Base-by-base conservation (phyloP, 2,888 invertebrate genomes). In the Cryptocephalus primarius region DNA sequence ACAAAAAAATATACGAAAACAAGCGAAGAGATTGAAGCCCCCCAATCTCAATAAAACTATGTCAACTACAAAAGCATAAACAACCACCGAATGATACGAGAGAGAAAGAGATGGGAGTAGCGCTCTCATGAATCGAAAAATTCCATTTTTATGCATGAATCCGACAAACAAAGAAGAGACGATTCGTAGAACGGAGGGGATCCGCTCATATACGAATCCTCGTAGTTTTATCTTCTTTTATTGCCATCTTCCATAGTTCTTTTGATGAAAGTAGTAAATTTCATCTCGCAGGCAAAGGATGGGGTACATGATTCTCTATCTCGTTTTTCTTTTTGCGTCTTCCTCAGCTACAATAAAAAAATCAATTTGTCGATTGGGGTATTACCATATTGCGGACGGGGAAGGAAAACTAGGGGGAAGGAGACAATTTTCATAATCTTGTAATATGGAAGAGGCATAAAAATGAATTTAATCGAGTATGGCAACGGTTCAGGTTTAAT, bases 321-420 rank as follows among this genome's bases (percentile, higher is more conserved):
- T 47, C 48, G 51, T 53, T 48, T 47, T 40, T 53, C 55, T 45
- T 48, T 54, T 48, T 22, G 22, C 22, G 22, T 48, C 46, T 49
- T 44, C 46, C 42, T 32, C 46, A 47, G 41, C 46, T 48, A 55
- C 54, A 47, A 58, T 58, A 59, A 55, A 59, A 60, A 60, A 60
- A 60, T 64, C 64, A 63, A 64, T 64, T 57, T 62, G 51, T 51
- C 52, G 61, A 62, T 62, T 63, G 60, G 61, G 60, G 58, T 60
- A 63, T 63, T 64, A 57, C 59, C 62, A 62, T 64, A 59, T 54
- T 55, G 59, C 46, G 57, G 51, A 55, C 22, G 22, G 22, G 22
- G 22, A 22, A 22, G 22, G 22, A 22, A 22, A 22, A 22, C 22
- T 22, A 4, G 22, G 22, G 22, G 22, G 22, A 22, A 2, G 22